Conservation (phyloP, 2,797 vertebrate species). For the Enteromius mattozi region DNA sequence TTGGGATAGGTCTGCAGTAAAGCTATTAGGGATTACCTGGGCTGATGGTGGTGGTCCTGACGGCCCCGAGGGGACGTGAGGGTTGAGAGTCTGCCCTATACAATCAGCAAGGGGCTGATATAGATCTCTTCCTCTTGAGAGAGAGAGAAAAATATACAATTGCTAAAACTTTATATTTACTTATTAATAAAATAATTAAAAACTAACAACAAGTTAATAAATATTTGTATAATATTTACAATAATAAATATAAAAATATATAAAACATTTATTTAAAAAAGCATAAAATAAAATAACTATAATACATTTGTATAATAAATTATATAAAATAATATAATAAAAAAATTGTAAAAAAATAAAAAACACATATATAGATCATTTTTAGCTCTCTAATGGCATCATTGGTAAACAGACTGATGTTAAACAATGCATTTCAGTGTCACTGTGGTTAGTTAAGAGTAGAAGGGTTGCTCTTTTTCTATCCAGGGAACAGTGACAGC, state of each 20-base stretch:
- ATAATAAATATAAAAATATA: not conserved
- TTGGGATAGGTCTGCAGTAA: constrained; percentile 56
- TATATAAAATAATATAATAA: not conserved
- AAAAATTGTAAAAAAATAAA: not conserved
- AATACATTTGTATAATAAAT: not conserved
- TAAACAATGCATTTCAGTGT: not conserved
- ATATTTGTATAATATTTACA: not conserved
- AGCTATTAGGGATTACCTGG: constrained; percentile 56
- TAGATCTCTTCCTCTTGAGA: not conserved
- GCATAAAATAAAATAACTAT: not conserved
- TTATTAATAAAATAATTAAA: not conserved
- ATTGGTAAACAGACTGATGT: constrained; percentile 17
- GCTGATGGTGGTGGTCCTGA: constrained; percentile 54
- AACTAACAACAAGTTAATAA: not conserved
- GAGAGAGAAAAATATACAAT: not conserved
- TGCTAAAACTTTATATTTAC: not conserved
- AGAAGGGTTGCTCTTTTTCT: constrained; percentile 25
- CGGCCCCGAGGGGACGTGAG: constrained; percentile 50
- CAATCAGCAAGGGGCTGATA: constrained; percentile 3
- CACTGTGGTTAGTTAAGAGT: not conserved
- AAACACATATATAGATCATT: not conserved
- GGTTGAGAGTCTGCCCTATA: constrained; percentile 43
- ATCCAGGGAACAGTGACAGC: constrained; percentile 49
- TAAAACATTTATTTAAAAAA: not conserved
- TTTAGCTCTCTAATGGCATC: not conserved